phyloP scores from a whole-genome alignment of 2,113 vertebrate species.

The Phocoena phocoena region DNA sequence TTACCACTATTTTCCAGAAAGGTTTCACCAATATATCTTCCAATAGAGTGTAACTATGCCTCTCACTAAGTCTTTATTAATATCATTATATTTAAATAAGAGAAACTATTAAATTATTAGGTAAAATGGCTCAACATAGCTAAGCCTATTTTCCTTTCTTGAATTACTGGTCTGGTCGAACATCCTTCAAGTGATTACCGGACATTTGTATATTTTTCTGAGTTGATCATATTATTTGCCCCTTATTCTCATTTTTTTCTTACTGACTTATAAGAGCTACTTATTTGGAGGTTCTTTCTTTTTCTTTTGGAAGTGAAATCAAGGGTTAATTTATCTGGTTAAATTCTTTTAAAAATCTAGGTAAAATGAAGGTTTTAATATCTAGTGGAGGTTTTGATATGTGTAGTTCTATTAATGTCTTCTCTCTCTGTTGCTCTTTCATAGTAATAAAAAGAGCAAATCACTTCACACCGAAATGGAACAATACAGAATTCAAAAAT shows the following conservation, averaged over 20 bases:
- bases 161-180: not conserved
- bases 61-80: not conserved
- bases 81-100: not conserved
- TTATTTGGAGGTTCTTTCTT: not conserved
- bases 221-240: not conserved
- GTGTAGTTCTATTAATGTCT: not conserved
- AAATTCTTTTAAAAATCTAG: not conserved
- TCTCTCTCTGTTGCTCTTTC: not conserved
- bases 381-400: not conserved
- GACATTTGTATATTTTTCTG: not conserved
- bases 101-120: not conserved
- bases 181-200: not conserved
- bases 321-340: not conserved
- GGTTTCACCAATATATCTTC: not conserved
- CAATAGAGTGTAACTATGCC: not conserved
- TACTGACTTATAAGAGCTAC: not conserved
- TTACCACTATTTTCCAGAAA: not conserved
- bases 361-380: not conserved
- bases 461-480: not conserved
- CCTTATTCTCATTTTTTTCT: not conserved
- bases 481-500: not conserved
- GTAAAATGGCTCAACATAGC: not conserved
- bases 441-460: not conserved
- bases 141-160: not conserved
- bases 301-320: not conserved